Base-by-base conservation (phyloP, 2,888 invertebrate species). In the Dasypolia templi region DNA sequence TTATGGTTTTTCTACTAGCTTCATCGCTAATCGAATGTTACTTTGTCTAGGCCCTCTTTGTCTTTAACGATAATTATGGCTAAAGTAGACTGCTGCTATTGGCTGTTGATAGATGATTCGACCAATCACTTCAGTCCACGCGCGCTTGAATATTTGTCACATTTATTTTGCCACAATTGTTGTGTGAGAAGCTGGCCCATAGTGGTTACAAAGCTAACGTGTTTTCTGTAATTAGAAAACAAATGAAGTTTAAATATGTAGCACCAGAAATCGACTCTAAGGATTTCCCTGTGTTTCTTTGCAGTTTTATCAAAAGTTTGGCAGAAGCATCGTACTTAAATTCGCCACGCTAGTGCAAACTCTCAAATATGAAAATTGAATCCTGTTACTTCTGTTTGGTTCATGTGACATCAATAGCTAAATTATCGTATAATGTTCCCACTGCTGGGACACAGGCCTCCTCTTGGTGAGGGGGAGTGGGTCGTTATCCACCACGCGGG, bases 351-450 rank as follows among this genome's bases (percentile, higher is more conserved):
- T 59, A 19, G 59, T 91, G 92, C 92, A 92, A 90, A 89, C 91
- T 90, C 88, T 90, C 90, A 93, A 94, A 94, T 94, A 94, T 94
- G 93, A 92, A 94, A 94, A 94, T 94, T 94, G 92, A 94, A 94
- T 92, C 91, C 89, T 90, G 89, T 91, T 92, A 90, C 84, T 82
- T 78, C 63, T 85, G 86, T 89, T 87, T 86, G 84, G 81, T 85
- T 55, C 42, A 68, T 75, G 63, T 59, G 79, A 82, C 75, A 85
- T 72, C 75, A 72, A n/a, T n/a, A n/a, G n/a, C n/a, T n/a, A n/a
- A n/a, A n/a, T n/a, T n/a, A n/a, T n/a, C n/a, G n/a, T n/a, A n/a
- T n/a, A n/a, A n/a, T n/a, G n/a, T n/a, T n/a, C n/a, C n/a, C n/a
- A n/a, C n/a, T n/a, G n/a, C n/a, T n/a, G n/a, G n/a, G n/a, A n/a